Percentiles rank a stretch among this genome's conserved stretches.
These are phyloP conservation scores for Ophonus ardosiacus DNA, from an alignment of 2,888 invertebrate genomes.

Conservation along the genomic window DNA sequence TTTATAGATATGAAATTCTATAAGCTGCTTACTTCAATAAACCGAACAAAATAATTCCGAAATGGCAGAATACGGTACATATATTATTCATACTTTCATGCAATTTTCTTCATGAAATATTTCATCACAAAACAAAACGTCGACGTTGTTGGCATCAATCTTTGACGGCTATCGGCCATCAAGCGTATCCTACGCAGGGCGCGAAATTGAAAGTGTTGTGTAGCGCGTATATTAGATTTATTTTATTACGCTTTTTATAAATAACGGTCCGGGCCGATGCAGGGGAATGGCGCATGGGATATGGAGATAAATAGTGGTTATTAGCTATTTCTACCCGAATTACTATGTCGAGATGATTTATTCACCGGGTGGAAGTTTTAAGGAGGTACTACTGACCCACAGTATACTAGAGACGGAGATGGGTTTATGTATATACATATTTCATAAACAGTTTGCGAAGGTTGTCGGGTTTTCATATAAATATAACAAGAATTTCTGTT, in stretches of 20 bases:
- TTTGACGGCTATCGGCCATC: constrained; percentile 7
- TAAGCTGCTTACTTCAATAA: no score
- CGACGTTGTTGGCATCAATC: constrained; percentile 18
- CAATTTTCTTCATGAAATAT: background rate
- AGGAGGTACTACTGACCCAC: constrained; percentile 4
- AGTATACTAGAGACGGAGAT: background rate
- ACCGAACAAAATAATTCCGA: no score
- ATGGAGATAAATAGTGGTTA: constrained; percentile 27
- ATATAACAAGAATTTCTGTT: no score
- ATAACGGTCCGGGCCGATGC: background rate
- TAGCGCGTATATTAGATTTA: constrained; percentile 33
- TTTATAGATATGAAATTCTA: no score
- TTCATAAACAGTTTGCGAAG: background rate
- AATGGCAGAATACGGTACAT: no score
- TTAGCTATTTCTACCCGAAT: background rate
- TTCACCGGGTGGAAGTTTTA: constrained; percentile 5
- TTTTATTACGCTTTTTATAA: constrained; percentile 36
- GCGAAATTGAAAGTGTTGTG: constrained; percentile 34
- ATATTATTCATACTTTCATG: no score
- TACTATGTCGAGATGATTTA: constrained; percentile 12
- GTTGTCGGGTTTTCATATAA: background rate
- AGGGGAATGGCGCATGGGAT: constrained; percentile 23
- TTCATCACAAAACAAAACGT: constrained; percentile 10
- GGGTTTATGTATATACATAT: background rate
- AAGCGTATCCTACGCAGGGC: background rate